phyloP scores from a whole-genome alignment of 2,888 invertebrate species.

The Stenotaenia linearis region DNA sequence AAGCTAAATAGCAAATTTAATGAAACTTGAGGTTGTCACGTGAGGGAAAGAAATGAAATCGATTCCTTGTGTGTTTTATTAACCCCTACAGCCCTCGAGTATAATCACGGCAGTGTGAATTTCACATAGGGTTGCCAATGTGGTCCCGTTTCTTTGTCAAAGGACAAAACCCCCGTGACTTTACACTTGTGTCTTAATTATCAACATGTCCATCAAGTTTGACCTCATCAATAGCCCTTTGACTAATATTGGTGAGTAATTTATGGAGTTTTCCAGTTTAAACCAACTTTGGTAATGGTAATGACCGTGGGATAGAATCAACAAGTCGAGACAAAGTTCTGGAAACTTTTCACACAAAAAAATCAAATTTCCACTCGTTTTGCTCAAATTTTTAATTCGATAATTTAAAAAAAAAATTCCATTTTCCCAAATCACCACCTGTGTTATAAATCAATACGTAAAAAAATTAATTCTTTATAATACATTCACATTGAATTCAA shows the following conservation, averaged over 20 bases:
- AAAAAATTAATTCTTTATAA: not conserved
- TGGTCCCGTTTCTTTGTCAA: not conserved
- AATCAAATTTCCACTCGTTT: too few relatives aligned
- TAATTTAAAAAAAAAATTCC: too few relatives aligned
- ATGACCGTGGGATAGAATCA: not conserved
- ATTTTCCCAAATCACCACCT: not conserved
- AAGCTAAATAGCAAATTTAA: not conserved
- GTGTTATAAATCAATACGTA: not conserved
- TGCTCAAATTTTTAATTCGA: too few relatives aligned
- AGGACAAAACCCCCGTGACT: not conserved
- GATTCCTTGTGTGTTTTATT: not conserved
- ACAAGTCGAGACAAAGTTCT: not conserved
- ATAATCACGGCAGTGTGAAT: not conserved
- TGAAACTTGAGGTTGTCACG: not conserved
- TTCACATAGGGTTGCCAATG: not conserved
- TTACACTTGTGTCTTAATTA: conserved; percentile 12
- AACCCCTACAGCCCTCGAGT: not conserved
- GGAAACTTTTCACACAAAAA: too few relatives aligned
- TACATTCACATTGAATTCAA: not conserved
- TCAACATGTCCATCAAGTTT: not conserved
- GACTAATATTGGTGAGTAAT: not conserved
- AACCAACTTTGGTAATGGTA: not conserved
- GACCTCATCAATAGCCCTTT: not conserved
- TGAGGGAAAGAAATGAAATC: not conserved
- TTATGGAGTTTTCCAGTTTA: not conserved